A percentile compares a stretch with the other conserved stretches of the same genome.
Conservation (phyloP, 2,113 vertebrate species). For the Amblyopsis rosae region DNA sequence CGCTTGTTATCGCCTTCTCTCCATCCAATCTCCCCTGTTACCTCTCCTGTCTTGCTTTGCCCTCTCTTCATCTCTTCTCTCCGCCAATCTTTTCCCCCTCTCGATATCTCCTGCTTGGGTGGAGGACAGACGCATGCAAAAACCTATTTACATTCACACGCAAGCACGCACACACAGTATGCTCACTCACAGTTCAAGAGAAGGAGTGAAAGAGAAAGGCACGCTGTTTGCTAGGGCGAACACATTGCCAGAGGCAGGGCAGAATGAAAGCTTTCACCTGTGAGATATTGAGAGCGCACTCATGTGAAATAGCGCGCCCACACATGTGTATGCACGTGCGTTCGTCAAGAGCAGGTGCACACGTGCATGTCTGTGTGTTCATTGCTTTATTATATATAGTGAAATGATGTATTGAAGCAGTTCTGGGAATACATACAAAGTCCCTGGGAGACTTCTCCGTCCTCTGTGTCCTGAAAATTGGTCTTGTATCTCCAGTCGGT, state of each 20-base stretch:
- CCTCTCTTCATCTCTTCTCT: slow-evolving; percentile 42
- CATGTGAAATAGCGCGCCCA: slow-evolving; percentile 22
- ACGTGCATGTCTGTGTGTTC: slow-evolving; percentile 4
- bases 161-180: background rate
- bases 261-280: slow-evolving; percentile 72
- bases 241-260: slow-evolving; percentile 63
- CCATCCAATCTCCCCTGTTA: slow-evolving; percentile 41
- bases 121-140: slow-evolving; percentile 10
- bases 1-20: background rate
- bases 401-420: slow-evolving; percentile 46
- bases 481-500: slow-evolving; percentile 32
- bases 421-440: slow-evolving; percentile 38
- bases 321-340: slow-evolving; percentile 28
- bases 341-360: slow-evolving; percentile 4
- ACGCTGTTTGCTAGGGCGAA: slow-evolving; percentile 69
- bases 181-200: slow-evolving; percentile 5
- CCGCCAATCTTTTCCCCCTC: slow-evolving; percentile 38
- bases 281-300: slow-evolving; percentile 67
- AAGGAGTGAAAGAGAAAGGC: slow-evolving; percentile 53
- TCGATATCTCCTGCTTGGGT: slow-evolving; percentile 29
- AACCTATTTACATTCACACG: slow-evolving; percentile 2
- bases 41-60: slow-evolving; percentile 25
- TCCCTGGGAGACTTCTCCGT: slow-evolving; percentile 54
- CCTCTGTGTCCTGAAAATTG: slow-evolving; percentile 55
- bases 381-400: slow-evolving; percentile 45